Base-by-base conservation (phyloP, 2,888 invertebrate species). In the Mythimna albipuncta region DNA sequence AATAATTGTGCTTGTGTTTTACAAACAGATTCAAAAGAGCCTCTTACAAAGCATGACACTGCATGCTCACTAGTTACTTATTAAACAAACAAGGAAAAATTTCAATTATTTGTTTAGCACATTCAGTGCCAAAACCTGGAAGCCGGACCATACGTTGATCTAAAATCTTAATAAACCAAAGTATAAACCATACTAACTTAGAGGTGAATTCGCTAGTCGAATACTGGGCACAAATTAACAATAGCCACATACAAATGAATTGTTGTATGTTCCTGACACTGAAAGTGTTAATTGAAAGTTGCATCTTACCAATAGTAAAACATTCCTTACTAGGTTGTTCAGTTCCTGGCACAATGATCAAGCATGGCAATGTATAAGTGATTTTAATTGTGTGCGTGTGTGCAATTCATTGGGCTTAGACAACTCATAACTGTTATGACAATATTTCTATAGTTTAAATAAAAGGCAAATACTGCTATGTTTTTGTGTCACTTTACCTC, bases 401-500 rank as follows among this genome's bases (percentile, higher is more conserved):
- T 10, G 57, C 41, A 19, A 13, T 61, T 55, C 13, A 47, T 64
- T n/a, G 6, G 47, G 64, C 35, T 13, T 55, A 2, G 19, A 32
- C 6, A 32, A 58, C 38, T 55, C 52, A 66, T 44, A 62, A 55
- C 16, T 50, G 26, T 26, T 52, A 59, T 19, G 19, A 59, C 19
- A 64, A 54, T 75, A 68, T 62, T 44, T 32, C 47, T 54, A 26
- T 26, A 26, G 26, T 26, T 26, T 26, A 26, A 26, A 26, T 26
- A 64, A 62, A 55, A 11, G 38, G 55, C 11, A 64, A 71, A 71
- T 59, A 64, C n/a, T 58, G 19, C 58, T 50, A 55, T 62, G 69
- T 63, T 75, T 75, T 54, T 67, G 32, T 75, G 26, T 32, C 35
- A 74, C 26, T 75, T 75, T 75, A 67, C 71, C 59, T 77, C 47